These are phyloP conservation scores for Psophia crepitans DNA, from an alignment of 2,113 vertebrate genomes.

Conservation along the genomic window DNA sequence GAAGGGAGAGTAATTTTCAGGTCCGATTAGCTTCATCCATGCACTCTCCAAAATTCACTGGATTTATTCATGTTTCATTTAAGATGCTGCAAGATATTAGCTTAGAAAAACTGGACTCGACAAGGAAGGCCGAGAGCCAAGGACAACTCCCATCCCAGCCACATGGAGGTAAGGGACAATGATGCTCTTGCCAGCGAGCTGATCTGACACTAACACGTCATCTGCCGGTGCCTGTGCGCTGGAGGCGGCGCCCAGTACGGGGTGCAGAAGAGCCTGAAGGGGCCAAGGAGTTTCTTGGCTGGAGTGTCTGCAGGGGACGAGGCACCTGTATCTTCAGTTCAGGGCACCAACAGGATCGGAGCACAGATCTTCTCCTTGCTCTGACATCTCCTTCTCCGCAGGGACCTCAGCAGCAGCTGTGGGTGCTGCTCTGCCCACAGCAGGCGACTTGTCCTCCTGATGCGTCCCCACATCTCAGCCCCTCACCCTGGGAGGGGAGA, in stretches of 20 bases:
- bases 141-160: not conserved
- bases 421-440: not conserved
- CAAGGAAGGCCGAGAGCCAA: not conserved
- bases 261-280: not conserved
- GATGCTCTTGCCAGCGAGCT: fast-evolving
- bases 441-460: not conserved
- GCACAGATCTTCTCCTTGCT: not conserved
- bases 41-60: fast-evolving
- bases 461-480: not conserved
- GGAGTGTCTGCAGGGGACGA: not conserved
- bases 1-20: not conserved
- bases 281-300: not conserved
- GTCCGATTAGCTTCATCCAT: not conserved
- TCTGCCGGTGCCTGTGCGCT: not conserved
- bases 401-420: not conserved
- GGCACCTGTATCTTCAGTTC: not conserved
- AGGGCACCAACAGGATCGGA: not conserved
- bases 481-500: fast-evolving
- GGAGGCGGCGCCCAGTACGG: not conserved
- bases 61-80: not conserved
- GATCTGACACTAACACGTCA: fast-evolving
- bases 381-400: not conserved
- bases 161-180: not conserved
- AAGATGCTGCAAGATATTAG: not conserved
- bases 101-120: not conserved